These are phyloP conservation scores for Corythaixoides concolor DNA, from an alignment of 2,113 vertebrate genomes.

Conservation along the genomic window DNA sequence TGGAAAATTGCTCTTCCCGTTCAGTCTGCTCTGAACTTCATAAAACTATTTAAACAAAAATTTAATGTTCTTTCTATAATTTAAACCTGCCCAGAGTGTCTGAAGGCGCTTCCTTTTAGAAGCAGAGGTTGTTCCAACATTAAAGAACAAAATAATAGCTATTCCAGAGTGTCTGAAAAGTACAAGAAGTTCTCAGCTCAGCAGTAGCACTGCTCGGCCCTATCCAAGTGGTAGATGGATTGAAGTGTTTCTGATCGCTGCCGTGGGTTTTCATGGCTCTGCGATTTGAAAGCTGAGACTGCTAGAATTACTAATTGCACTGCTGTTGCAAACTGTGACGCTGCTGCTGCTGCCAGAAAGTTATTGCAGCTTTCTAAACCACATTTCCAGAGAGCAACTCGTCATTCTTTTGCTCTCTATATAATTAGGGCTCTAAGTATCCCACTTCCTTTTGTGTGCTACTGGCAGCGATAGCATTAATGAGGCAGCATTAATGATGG, in stretches of 20 bases:
- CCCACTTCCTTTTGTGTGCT: not conserved
- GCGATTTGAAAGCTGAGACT: not conserved
- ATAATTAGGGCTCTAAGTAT: not conserved
- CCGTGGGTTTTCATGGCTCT: not conserved
- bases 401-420: not conserved
- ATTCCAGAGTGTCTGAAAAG: constrained; percentile 1
- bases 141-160: not conserved
- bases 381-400: not conserved
- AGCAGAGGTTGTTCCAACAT: not conserved
- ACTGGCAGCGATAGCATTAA: not conserved
- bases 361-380: not conserved
- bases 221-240: not conserved
- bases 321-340: not conserved
- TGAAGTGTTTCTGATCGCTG: not conserved
- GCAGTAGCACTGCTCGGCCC: not conserved
- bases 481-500: not conserved
- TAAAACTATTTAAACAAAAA: not conserved
- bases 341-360: not conserved
- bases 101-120: not conserved
- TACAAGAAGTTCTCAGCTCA: not conserved
- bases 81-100: not conserved
- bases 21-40: not conserved
- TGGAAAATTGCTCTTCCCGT: not conserved
- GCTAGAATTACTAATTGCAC: not conserved
- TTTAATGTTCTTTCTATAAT: not conserved